phyloP scores from a whole-genome alignment of 2,888 invertebrate species.

The Lissocephala sabroskyi region DNA sequence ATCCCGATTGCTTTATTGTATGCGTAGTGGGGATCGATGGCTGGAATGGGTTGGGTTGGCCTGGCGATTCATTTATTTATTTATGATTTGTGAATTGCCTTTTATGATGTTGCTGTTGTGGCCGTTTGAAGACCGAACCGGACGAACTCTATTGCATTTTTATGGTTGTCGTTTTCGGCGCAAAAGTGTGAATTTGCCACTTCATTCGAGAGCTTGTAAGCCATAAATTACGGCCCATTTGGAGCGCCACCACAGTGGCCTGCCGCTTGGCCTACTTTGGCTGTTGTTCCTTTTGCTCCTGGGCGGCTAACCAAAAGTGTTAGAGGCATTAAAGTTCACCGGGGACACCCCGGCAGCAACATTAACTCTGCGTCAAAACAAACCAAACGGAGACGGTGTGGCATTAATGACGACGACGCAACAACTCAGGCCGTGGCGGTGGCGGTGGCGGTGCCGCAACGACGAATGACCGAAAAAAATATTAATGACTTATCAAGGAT shows the following conservation, averaged over 20 bases:
- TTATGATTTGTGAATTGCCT: slow-evolving; percentile 70
- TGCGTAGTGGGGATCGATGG: slow-evolving; percentile 55
- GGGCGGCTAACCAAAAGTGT: slow-evolving; percentile 53
- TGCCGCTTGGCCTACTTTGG: not conserved
- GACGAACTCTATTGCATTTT: slow-evolving; percentile 56
- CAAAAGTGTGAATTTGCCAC: slow-evolving; percentile 68
- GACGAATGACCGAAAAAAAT: slow-evolving; percentile 56
- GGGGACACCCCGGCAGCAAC: slow-evolving; percentile 29
- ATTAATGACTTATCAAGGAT: slow-evolving; percentile 73
- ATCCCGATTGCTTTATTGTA: slow-evolving; percentile 64
- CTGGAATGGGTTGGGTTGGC: slow-evolving; percentile 19
- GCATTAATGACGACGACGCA: slow-evolving; percentile 30
- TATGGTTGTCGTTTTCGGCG: slow-evolving; percentile 26
- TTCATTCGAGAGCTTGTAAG: slow-evolving; percentile 60
- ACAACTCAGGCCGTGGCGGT: slow-evolving; percentile 1
- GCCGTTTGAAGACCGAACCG: slow-evolving; percentile 9
- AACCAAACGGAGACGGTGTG: slow-evolving; percentile 26
- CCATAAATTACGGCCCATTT: slow-evolving; percentile 44
- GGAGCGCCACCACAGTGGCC: not conserved
- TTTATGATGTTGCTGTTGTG: slow-evolving; percentile 65
- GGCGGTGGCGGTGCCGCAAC: not conserved
- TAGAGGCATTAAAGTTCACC: slow-evolving; percentile 43
- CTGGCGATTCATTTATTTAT: slow-evolving; percentile 66
- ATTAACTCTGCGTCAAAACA: slow-evolving; percentile 43
- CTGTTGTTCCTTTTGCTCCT: not conserved